Evolutionary conservation across 2,888 invertebrate species (phyloP), one percentile per base, ranked within the genome.

Genomic region (Agrotis puta): DNA sequence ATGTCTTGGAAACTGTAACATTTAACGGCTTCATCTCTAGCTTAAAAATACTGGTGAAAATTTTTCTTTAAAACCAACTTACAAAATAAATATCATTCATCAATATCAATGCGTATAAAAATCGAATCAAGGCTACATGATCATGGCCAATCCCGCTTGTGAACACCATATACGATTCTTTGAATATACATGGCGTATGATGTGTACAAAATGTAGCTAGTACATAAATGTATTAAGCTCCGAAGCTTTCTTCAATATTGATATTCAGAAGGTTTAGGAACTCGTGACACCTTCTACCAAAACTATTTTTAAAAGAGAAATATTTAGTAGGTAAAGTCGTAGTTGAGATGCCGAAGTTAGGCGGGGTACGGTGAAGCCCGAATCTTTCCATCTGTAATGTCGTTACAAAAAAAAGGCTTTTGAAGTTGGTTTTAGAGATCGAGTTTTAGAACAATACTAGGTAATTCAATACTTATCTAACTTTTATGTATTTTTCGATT

Each of bases 221-320:
- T n/a, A 33, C 2, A 13, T n/a, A n/a, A 0, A 27, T 54, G 33
- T 56, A 56, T 33, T 56, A 33, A 56, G 56, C 54, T n/a, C 22
- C 1, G 7, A 14, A 68, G 24, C 9, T 57, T 33, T 33, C 56
- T 18, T 27, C 3, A 51, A 57, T 39, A 24, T 0, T 13, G 1
- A 39, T 33, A 51, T 57, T 58, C 16, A 58, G 53, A 77, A 76
- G 57, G 18, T 47, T 51, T 39, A 56, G 20, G 11, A 56, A 73
- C 45, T 59, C 51, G 50, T 27, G 54, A 78, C 43, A 75, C 45
- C 20, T 62, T 39, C 33, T 33, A 22, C 22, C 18, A 20, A 45
- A 73, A 64, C 79, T 57, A 76, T 57, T 77, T 79, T 63, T 22
- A 68, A 76, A 77, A 80, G 81, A 54, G 81, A 68, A 77, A 75